Percentiles rank a stretch among this genome's conserved stretches.
These are phyloP conservation scores for Dipus sagitta DNA, from an alignment of 2,797 vertebrate genomes.

Conservation along the genomic window DNA sequence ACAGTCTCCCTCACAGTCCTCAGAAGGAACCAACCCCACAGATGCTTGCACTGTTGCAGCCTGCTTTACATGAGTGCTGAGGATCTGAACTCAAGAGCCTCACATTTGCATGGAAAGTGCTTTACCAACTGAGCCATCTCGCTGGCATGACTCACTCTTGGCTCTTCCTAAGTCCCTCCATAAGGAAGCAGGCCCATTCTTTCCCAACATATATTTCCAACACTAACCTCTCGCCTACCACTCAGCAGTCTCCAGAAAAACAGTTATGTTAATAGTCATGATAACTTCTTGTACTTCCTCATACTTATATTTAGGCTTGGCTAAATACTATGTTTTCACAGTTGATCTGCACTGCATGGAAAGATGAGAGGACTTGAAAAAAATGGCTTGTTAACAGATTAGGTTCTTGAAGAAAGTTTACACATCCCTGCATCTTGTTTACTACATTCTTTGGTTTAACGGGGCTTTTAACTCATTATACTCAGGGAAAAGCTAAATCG, in stretches of 20 bases:
- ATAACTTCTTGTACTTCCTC: background rate
- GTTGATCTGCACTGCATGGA: constrained; percentile 23
- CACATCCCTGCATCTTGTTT: background rate
- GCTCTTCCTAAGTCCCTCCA: background rate
- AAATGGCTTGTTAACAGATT: background rate
- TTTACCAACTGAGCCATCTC: too few relatives aligned
- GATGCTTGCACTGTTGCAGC: background rate
- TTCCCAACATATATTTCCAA: background rate
- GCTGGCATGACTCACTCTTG: background rate
- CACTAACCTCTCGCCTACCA: background rate
- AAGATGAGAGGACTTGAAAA: constrained; percentile 10
- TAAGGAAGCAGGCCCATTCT: background rate
- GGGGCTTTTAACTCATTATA: constrained; percentile 2
- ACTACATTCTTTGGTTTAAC: background rate
- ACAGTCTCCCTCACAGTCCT: background rate
- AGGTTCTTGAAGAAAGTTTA: constrained; percentile 31
- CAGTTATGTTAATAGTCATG: background rate
- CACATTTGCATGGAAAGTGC: too few relatives aligned
- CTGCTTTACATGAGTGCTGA: too few relatives aligned
- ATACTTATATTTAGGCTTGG: background rate
- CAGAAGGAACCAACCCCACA: background rate
- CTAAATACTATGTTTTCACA: constrained; percentile 15
- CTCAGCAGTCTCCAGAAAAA: background rate
- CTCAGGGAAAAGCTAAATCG: constrained; percentile 40
- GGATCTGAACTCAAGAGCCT: too few relatives aligned